Percentiles rank a stretch among this genome's conserved stretches.
These are phyloP conservation scores for Sarcophaga caerulescens DNA, from an alignment of 2,888 invertebrate species.

Conservation along the genomic window DNA sequence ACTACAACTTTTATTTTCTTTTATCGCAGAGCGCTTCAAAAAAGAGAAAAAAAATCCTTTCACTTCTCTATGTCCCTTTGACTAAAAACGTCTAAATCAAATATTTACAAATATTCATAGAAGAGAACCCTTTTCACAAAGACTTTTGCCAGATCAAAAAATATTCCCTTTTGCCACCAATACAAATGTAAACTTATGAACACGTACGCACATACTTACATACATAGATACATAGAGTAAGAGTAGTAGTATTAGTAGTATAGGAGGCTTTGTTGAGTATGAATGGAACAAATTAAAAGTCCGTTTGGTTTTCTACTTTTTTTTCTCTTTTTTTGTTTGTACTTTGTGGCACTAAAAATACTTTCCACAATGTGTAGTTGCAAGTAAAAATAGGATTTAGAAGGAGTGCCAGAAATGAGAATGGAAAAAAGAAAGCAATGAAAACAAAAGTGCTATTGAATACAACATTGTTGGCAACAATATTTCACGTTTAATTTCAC, in stretches of 20 bases:
- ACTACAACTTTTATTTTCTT: slow-evolving; percentile 39
- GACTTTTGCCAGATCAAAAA: slow-evolving; percentile 38
- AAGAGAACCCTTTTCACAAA: slow-evolving; percentile 40
- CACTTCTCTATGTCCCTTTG: background rate
- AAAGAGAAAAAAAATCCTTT: background rate
- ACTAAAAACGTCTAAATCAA: slow-evolving; percentile 34
- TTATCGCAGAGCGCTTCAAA: background rate
- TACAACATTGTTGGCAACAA: slow-evolving; percentile 64
- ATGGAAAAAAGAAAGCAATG: slow-evolving; percentile 3
- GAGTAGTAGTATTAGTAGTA: background rate
- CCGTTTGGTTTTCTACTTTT: slow-evolving; percentile 48
- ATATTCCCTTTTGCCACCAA: background rate
- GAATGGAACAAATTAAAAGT: slow-evolving; percentile 65
- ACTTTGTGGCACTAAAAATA: slow-evolving; percentile 50
- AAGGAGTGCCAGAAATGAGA: background rate
- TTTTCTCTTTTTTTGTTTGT: background rate
- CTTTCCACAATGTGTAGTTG: slow-evolving; percentile 20
- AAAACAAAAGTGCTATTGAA: slow-evolving; percentile 62
- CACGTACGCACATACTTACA: background rate
- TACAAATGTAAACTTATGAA: background rate
- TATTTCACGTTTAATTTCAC: slow-evolving; percentile 72
- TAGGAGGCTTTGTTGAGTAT: slow-evolving; percentile 8
- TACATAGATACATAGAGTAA: too few species aligned
- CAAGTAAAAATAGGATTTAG: background rate
- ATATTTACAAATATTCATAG: slow-evolving; percentile 56